Base-by-base conservation (phyloP, 2,888 invertebrate species). In the Stenolophus ochropezus region DNA sequence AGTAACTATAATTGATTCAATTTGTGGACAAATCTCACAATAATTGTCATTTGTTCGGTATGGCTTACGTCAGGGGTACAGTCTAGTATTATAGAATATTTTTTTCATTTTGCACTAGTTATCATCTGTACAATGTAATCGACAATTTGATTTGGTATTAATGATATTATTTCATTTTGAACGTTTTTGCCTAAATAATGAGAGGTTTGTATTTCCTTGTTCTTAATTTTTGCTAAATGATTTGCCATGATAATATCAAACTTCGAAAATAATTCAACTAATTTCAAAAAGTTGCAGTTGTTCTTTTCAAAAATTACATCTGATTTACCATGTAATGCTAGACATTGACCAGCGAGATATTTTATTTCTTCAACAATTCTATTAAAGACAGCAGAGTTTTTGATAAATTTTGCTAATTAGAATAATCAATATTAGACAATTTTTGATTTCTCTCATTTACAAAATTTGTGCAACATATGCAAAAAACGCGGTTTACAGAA, bases 211-310 rank as follows among this genome's bases (percentile, higher is more conserved):
- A 16, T 18, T 20, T 6, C 21, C 11, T 11, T 58, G 2, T 18
- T 16, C 21, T 27, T 27, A 27, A 27, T 27, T 27, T 27, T 27
- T 27, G 27, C 27, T 27, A 58, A 16, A 58, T 58, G 58, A 58
- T 58, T 58, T 58, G 58, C 58, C 8, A 58, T 58, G 16, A 58
- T 21, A 58, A 58, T 58, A 16, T 58, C 58, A 58, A 58, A 58
- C 16, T 58, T 58, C 11, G 49, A 49, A 49, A 49, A 49, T 4
- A 49, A 14, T 14, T 49, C 11, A 5, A 49, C 49, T 49, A 49
- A 14, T 49, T 49, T 49, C 2, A 49, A 14, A 49, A 49, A 49
- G 11, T 5, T 5, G 2, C 58, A 6, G 16, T 58, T 58, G 16
- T 58, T 58, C 11, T 58, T 58, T 3, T 58, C 18, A 58, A 20